Evolutionary conservation across 2,888 invertebrate species (phyloP), one percentile per base, ranked within the genome.

Genomic region (Monopis laevigella): DNA sequence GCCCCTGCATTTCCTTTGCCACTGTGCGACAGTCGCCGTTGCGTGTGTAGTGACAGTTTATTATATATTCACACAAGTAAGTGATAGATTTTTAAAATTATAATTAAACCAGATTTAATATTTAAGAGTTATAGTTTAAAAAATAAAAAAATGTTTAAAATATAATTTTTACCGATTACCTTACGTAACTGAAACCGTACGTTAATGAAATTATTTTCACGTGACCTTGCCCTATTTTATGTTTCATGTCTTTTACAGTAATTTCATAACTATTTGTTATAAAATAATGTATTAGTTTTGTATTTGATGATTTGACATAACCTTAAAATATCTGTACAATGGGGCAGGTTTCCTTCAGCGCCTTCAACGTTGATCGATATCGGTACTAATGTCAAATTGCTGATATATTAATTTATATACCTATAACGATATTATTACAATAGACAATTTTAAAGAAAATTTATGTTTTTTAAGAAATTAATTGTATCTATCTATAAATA

Each of bases 11-110:
- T 72, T 70, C 73, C 73, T 78, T 71, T 71, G 65, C 44, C 73
- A 73, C 75, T 75, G 75, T 75, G 74, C 67, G 64, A 63, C 65
- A 61, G 66, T 18, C 57, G 71, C 71, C 67, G 75, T 68, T 75
- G 59, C 65, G 77, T 68, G 71, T 70, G 63, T 65, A 52, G 53
- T n/a, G 58, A 55, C 56, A 60, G 54, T 59, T 68, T 64, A 67
- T 65, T 62, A 71, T 69, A 70, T 67, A 60, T 4, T 24, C 30
- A 40, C 27, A 12, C 3, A 30, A 42, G 28, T 32, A 28, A 40
- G 30, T 40, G 3, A 17, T 19, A 2, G n/a, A 30, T 12, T 34
- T 14, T 12, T 14, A 29, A 10, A 26, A 7, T 29, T 19, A 30
- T 19, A 30, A 27, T 14, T n/a, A 18, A 27, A 36, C 6, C 17